Base-by-base conservation (phyloP, 2,888 invertebrate genomes). In the Pegoplata infirma region DNA sequence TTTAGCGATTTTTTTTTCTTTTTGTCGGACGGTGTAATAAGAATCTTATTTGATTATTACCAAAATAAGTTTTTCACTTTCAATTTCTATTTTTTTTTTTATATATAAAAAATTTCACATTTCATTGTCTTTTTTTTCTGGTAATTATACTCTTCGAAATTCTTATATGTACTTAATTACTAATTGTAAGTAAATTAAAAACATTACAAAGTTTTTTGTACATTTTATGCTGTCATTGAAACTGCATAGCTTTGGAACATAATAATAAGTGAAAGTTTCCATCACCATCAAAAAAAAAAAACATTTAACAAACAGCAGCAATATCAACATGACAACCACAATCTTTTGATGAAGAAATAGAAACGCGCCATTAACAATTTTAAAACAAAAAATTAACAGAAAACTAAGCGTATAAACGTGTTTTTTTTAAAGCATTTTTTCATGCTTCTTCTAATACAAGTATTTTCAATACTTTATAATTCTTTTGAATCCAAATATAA, bases 211-310 rank as follows among this genome's bases (percentile, higher is more conserved):
- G 21, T 36, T 10, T 40, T 44, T 5, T 14, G 23, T 17, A 32
- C n/a, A 47, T 58, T 5, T 14, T 49, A 46, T 49, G 51, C 23
- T 67, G 66, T 59, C 73, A 59, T 67, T 67, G 58, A 67, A 74
- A 59, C 58, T 23, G n/a, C n/a, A n/a, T n/a, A 59, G 10, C 51
- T 51, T 58, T 56, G 49, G n/a, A 64, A 64, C 49, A 32, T 28
- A 55, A 67, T 67, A 69, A 59, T 44, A 76, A 81, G 76, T 79
- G 81, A 81, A 81, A 81, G 81, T 79, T 79, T 64, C 25, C 67
- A 66, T 61, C 49, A 32, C n/a, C 56, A 64, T 17, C 53, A 28
- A 64, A 16, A 23, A 67, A 67, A 28, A 64, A 16, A 23, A 67
- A 67, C 44, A 59, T 55, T 59, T 28, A 53, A n/a, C 55, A 51